These are phyloP conservation scores for Gymnopithys bicolor DNA, from an alignment of 2,797 vertebrate species.

Conservation along the genomic window DNA sequence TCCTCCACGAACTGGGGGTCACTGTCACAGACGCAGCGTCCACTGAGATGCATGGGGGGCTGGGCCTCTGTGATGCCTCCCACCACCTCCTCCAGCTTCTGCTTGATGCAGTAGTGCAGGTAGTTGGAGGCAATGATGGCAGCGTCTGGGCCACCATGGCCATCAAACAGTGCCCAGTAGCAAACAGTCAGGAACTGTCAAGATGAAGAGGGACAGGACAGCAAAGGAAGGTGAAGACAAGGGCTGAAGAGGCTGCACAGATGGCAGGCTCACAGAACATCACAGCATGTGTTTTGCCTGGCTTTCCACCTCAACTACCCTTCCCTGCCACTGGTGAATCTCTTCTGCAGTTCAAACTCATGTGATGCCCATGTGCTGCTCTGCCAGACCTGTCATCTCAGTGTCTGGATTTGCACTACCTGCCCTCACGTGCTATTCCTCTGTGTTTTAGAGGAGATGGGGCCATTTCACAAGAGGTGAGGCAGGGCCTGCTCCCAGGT, in stretches of 20 bases:
- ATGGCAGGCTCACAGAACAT: background rate
- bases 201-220: background rate
- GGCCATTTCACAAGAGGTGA: background rate
- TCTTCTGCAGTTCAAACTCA: background rate
- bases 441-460: background rate
- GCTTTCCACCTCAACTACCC: background rate
- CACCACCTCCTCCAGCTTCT: constrained; percentile 76
- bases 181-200: constrained; percentile 73
- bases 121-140: constrained; percentile 80
- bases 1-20: constrained; percentile 79
- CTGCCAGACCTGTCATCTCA: background rate
- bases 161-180: constrained; percentile 83
- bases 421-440: rapidly evolving
- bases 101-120: constrained; percentile 79
- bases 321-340: background rate
- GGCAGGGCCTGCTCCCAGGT: background rate
- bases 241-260: background rate
- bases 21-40: constrained; percentile 68
- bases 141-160: constrained; percentile 77
- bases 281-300: background rate
- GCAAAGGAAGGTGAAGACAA: background rate
- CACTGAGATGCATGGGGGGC: constrained; percentile 77
- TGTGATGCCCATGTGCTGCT: rapidly evolving
- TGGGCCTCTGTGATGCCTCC: constrained; percentile 57
- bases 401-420: background rate